Base-by-base conservation (phyloP, 2,113 vertebrate species). In the Cryptomyrus ogoouensis region DNA sequence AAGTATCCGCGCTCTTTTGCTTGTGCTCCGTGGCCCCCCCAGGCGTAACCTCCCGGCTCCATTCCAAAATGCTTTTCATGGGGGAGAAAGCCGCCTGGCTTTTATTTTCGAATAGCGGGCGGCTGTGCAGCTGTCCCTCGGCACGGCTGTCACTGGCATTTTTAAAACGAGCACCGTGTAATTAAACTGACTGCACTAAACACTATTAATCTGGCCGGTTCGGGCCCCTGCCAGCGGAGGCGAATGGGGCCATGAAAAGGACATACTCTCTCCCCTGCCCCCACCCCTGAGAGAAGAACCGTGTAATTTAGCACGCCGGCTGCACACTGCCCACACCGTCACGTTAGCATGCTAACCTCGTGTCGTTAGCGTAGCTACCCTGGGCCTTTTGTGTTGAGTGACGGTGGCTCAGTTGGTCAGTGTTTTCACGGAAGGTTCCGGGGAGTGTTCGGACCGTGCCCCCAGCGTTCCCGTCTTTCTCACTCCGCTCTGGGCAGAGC, bases 131-230 rank as follows among this genome's bases (percentile, higher is more conserved):
- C 83, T 90, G 80, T 70, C 12, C 56, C 53, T 50, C 27, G 1
- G 35, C 49, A 44, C 12, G n/a, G 39, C 83, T 90, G 15, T 87
- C 56, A 62, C 53, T 83, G 31, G 24, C 53, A 3, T 47, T 47
- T 35, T 86, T 86, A 35, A 90, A 86, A 90, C 27, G 46, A 47
- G 58, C 89, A 90, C 12, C 80, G 42, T 90, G 83, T 49, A 90
- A 90, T 90, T 90, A 90, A 17, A 66, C 89, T 56, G 66, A 58
- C 89, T 85, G 89, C 80, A 56, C 89, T 90, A 90, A 90, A 86
- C 56, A 87, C 56, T 46, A 89, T 85, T 89, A 85, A 44, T 90
- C 56, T 70, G 56, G 44, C 84, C 9, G 31, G 56, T 83, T 70
- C 53, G 27, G 35, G 62, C 12, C 58, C 83, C 56, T 9, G 84